Percentiles rank a stretch among this genome's conserved stretches.
Evolutionary conservation across 2,797 vertebrate genomes (phyloP).

Genomic region (Acanthiza pusilla): DNA sequence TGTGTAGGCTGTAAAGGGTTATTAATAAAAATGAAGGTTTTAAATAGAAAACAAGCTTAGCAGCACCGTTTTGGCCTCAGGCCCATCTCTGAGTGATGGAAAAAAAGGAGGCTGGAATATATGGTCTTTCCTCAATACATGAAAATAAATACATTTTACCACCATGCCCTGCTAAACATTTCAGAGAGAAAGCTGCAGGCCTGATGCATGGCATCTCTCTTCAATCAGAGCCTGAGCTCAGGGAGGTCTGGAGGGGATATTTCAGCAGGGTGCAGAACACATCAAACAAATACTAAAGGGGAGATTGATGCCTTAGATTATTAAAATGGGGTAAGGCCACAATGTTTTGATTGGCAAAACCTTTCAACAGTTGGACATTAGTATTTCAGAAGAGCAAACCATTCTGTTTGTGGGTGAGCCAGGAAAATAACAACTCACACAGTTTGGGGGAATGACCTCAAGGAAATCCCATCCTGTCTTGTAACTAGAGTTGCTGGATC

Average conservation of each 20-base stretch:
- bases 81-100: constrained; percentile 69
- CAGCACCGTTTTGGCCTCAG: constrained; percentile 64
- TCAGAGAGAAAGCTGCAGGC: constrained; percentile 35
- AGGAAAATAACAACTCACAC: constrained; percentile 59
- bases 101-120: constrained; percentile 61
- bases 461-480: constrained; percentile 56
- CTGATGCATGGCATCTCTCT: constrained; percentile 39
- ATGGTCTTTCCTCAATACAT: constrained; percentile 45
- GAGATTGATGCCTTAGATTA: constrained; percentile 57
- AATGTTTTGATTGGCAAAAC: constrained; percentile 61
- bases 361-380: constrained; percentile 45
- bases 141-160: constrained; percentile 66
- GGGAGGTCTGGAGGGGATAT: constrained; percentile 51
- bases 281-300: constrained; percentile 50
- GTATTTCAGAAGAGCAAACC: constrained; percentile 56
- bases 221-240: constrained; percentile 22
- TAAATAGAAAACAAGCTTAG: constrained; percentile 73
- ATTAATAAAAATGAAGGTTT: constrained; percentile 74
- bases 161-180: constrained; percentile 29
- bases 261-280: constrained; percentile 55
- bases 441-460: constrained; percentile 57
- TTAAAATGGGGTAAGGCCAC: constrained; percentile 49
- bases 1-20: constrained; percentile 69
- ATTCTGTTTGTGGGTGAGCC: constrained; percentile 62
- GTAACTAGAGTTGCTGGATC: constrained; percentile 41